These are phyloP conservation scores for Mormyrus lacerda DNA, from an alignment of 2,113 vertebrate species.

Conservation along the genomic window DNA sequence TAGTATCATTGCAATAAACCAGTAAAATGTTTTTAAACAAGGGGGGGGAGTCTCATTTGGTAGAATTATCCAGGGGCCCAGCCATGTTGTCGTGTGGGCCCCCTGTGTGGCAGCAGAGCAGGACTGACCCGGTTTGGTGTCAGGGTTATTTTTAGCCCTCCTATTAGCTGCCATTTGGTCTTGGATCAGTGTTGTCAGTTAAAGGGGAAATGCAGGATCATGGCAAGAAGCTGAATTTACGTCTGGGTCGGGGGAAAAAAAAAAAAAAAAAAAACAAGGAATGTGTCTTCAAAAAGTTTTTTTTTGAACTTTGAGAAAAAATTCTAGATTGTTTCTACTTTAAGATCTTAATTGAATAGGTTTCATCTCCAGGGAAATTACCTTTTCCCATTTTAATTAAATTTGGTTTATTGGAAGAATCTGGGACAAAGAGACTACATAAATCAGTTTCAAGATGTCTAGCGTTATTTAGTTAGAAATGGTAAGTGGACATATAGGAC, in stretches of 20 bases:
- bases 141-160: not conserved
- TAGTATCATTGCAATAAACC: not conserved
- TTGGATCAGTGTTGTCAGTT: not conserved
- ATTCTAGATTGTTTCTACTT: constrained; percentile 3
- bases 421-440: not conserved
- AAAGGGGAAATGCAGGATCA: not conserved
- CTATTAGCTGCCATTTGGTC: not conserved
- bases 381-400: constrained; percentile 16
- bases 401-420: not conserved
- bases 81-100: not conserved
- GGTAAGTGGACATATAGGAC: not conserved
- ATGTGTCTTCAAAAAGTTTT: not conserved
- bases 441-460: not conserved
- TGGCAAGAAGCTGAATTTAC: not conserved
- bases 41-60: not conserved
- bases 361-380: constrained; percentile 14
- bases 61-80: not conserved
- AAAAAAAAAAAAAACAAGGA: not conserved
- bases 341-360: constrained; percentile 15
- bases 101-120: not conserved
- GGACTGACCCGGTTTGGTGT: not conserved
- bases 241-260: not conserved
- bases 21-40: not conserved
- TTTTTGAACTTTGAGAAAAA: not conserved
- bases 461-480: not conserved